A percentile compares a stretch with the other conserved stretches of the same genome.
Conservation (phyloP, 2,113 vertebrate genomes). For the Macquaria ambigua region DNA sequence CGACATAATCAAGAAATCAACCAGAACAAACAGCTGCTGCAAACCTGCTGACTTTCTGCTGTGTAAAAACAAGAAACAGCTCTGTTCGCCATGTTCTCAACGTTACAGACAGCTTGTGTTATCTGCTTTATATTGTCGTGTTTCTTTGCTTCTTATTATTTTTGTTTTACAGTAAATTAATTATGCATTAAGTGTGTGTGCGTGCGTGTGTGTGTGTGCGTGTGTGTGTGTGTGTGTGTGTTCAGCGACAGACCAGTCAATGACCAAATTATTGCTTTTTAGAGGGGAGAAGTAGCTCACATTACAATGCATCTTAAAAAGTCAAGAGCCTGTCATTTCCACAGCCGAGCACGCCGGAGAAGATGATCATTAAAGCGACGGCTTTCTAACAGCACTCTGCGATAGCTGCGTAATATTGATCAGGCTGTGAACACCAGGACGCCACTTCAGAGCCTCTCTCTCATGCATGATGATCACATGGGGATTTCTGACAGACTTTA, state of each 20-base stretch:
- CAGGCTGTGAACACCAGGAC: neutral
- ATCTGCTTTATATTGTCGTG: neutral
- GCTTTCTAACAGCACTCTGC: neutral
- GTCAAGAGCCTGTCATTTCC: neutral
- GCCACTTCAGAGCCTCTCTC: neutral
- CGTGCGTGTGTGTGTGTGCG: neutral
- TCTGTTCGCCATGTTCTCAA: neutral
- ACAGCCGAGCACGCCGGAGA: neutral
- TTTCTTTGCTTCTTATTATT: neutral
- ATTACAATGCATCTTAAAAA: neutral
- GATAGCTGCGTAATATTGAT: slow-evolving; percentile 5
- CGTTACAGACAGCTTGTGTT: neutral
- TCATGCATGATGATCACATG: neutral
- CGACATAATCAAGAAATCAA: too few species aligned
- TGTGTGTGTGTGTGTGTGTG: neutral
- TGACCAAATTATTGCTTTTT: neutral
- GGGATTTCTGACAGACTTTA: neutral
- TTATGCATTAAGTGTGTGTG: neutral
- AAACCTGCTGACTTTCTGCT: too few species aligned
- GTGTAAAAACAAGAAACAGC: neutral
- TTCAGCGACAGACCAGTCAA: neutral
- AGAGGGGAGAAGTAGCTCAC: neutral
- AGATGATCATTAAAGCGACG: neutral
- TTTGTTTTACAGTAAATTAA: neutral
- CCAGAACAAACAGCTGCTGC: neutral